These are phyloP conservation scores for Philopotamus ludificatus DNA, from an alignment of 1,140 invertebrate species.

Conservation along the genomic window DNA sequence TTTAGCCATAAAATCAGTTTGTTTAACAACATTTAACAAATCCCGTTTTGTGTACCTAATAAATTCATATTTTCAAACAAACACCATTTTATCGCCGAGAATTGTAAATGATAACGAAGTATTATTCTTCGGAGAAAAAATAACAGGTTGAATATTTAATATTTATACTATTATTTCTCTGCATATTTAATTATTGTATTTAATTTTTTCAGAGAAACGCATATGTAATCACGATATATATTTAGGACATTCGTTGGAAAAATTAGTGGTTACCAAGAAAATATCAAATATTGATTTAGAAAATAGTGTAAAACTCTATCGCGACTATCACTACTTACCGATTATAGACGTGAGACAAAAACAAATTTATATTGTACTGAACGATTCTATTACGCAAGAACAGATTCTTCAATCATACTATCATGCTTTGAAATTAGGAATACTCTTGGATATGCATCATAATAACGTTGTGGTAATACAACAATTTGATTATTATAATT, in stretches of 20 bases:
- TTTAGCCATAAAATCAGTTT: conserved; percentile 71
- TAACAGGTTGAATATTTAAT: conserved; percentile 7
- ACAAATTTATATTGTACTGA: conserved; percentile 54
- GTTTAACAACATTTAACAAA: conserved; percentile 78
- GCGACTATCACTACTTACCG: conserved; percentile 54
- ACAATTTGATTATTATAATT: too few species aligned
- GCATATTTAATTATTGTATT: too few species aligned
- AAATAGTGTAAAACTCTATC: conserved; percentile 48
- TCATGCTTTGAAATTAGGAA: conserved; percentile 55
- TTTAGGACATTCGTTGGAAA: conserved; percentile 55
- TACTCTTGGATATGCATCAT: too few species aligned
- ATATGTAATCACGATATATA: conserved; percentile 58
- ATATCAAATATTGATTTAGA: conserved; percentile 45
- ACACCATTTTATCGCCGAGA: conserved; percentile 24
- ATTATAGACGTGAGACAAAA: conserved; percentile 48
- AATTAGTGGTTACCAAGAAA: conserved; percentile 44
- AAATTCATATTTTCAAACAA: conserved; percentile 49
- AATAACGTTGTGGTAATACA: too few species aligned
- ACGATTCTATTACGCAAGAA: conserved; percentile 46
- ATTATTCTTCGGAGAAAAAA: neutral
- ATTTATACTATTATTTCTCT: too few species aligned
- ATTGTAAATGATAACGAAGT: conserved; percentile 12
- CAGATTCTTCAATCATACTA: conserved; percentile 62
- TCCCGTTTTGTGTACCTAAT: conserved; percentile 62
- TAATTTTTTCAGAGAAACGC: conserved; percentile 50